phyloP scores from a whole-genome alignment of 2,113 vertebrate species.

The Myxocyprinus asiaticus region DNA sequence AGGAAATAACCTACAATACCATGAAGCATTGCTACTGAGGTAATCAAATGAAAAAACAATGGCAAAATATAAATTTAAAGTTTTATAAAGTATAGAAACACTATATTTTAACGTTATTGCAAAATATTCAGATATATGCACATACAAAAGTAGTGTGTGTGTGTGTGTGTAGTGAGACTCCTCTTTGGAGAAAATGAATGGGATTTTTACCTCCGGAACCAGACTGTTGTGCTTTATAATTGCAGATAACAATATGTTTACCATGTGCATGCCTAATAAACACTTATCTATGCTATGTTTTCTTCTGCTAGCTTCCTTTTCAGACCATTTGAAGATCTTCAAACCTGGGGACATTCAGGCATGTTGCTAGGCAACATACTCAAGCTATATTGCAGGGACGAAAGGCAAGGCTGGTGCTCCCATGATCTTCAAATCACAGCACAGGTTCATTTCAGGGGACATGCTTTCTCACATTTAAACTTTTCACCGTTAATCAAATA shows the following conservation, averaged over 20 bases:
- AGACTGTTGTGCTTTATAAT: no score
- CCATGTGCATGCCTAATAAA: not conserved
- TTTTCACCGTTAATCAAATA: not conserved
- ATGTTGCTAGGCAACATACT: constrained; percentile 75
- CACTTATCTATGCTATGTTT: constrained; percentile 39
- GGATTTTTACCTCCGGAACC: no score
- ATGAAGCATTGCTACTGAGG: no score
- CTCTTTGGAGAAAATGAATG: no score
- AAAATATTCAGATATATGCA: no score
- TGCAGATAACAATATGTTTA: not conserved
- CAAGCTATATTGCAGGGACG: constrained; percentile 65
- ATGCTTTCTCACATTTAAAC: not conserved
- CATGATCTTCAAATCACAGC: not conserved
- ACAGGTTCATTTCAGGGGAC: not conserved
- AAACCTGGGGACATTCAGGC: constrained; percentile 62
- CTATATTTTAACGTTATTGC: no score
- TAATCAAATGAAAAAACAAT: no score
- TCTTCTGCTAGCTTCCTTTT: constrained; percentile 54
- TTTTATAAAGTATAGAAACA: no score
- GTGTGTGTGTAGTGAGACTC: no score
- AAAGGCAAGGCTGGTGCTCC: constrained; percentile 47
- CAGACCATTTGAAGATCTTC: constrained; percentile 66
- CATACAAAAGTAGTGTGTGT: no score
- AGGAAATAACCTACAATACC: no score
- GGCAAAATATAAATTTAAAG: no score